Conservation (phyloP, 2,113 vertebrate genomes). For the Grammomys surdaster region DNA sequence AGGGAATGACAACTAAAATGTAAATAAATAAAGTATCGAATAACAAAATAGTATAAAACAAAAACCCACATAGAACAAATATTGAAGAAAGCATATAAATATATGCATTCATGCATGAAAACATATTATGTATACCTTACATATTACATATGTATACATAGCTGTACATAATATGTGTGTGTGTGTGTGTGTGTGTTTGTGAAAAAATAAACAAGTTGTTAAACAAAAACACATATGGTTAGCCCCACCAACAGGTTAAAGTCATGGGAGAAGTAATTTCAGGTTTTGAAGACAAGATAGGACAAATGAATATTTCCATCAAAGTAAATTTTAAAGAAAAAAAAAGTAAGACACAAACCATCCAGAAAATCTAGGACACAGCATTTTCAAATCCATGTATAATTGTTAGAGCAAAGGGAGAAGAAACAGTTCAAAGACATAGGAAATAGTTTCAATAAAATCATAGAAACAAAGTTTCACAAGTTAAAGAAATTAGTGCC, state of each 20-base stretch:
- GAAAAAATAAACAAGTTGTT: not conserved
- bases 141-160: too few relatives aligned
- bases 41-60: too few relatives aligned
- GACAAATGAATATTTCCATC: not conserved
- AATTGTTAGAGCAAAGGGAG: not conserved
- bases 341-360: not conserved
- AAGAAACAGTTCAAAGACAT: not conserved
- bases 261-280: not conserved
- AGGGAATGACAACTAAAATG: too few relatives aligned
- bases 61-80: too few relatives aligned
- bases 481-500: not conserved
- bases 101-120: too few relatives aligned
- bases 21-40: too few relatives aligned
- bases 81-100: too few relatives aligned
- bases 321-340: not conserved
- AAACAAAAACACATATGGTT: not conserved
- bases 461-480: not conserved
- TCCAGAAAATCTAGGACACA: not conserved
- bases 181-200: too few relatives aligned
- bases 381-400: not conserved
- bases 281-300: not conserved
- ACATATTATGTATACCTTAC: too few relatives aligned
- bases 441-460: not conserved
- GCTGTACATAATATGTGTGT: too few relatives aligned
- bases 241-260: not conserved